Evolutionary conservation across 1,140 invertebrate genomes (phyloP).

Genomic region (Amphibalanus amphitrite): DNA sequence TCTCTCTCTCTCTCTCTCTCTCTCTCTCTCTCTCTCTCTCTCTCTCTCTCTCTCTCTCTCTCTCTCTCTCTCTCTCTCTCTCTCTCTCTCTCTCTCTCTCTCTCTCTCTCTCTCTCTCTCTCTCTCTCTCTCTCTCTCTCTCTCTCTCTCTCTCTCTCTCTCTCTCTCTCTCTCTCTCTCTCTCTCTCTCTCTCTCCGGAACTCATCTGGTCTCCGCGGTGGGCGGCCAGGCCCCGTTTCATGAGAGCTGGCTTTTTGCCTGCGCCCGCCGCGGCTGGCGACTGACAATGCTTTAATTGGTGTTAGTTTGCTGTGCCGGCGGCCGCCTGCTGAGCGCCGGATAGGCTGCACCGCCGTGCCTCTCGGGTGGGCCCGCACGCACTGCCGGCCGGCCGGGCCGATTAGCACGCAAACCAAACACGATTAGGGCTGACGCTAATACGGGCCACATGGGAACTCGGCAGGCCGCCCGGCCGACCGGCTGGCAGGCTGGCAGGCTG

Average conservation of each 20-base stretch:
- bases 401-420: not conserved
- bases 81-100: too few species aligned
- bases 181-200: not conserved
- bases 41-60: too few species aligned
- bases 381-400: not conserved
- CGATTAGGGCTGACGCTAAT: not conserved
- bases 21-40: too few species aligned
- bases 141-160: too few species aligned
- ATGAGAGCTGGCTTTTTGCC: not conserved
- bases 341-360: not conserved
- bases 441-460: not conserved
- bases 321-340: not conserved
- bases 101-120: too few species aligned
- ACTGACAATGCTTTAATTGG: not conserved
- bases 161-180: too few species aligned
- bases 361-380: not conserved
- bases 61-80: too few species aligned
- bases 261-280: too few species aligned
- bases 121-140: too few species aligned
- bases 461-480: too few species aligned
- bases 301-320: not conserved
- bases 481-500: too few species aligned
- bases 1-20: too few species aligned
- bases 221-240: not conserved
- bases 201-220: not conserved